Evolutionary conservation across 2,797 vertebrate species (phyloP).

Genomic region (Eulemur albifrons): DNA sequence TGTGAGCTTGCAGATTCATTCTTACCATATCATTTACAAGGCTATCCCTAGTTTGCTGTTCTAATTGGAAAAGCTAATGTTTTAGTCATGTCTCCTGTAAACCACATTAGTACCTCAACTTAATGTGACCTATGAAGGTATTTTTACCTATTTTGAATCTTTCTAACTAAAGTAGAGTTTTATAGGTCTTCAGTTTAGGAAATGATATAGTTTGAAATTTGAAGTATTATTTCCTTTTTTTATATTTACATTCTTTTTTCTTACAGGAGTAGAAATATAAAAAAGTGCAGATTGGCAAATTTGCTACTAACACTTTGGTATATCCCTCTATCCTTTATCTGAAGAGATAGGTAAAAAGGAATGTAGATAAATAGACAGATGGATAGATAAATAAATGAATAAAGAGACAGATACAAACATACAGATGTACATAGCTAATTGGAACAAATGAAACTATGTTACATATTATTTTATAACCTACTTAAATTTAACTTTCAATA

Average conservation of each 20-base stretch:
- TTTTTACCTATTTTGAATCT: neutral
- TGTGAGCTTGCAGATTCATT: neutral
- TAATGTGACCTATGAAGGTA: neutral
- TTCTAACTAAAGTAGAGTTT: neutral
- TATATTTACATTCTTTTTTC: neutral
- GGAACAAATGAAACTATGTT: neutral
- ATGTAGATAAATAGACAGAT: neutral
- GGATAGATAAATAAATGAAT: neutral
- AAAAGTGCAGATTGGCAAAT: neutral
- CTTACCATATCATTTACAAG: neutral
- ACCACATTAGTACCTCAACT: neutral
- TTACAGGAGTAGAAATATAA: neutral
- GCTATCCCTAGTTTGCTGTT: neutral
- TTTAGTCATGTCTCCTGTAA: neutral
- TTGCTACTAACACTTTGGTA: neutral
- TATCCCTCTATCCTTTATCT: neutral
- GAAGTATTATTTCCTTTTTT: neutral
- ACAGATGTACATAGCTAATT: neutral
- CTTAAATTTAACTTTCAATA: neutral
- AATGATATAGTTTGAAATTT: neutral
- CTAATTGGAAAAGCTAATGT: neutral
- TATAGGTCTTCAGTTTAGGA: neutral
- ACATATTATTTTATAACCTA: neutral
- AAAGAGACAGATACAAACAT: neutral
- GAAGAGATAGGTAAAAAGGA: neutral